Conservation (phyloP, 2,797 vertebrate genomes). For the Sebastes minor region DNA sequence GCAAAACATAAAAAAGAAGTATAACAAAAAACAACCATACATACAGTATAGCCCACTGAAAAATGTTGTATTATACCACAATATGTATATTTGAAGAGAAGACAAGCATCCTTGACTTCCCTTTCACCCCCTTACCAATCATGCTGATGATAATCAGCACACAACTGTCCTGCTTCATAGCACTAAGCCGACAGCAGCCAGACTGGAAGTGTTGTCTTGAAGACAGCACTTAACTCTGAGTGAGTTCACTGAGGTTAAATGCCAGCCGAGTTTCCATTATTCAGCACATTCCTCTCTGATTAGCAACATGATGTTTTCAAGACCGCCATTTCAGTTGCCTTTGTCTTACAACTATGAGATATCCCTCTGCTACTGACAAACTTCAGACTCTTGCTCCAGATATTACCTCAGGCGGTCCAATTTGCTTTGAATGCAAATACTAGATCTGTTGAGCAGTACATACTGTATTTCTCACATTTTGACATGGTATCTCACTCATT, state of each 20-base stretch:
- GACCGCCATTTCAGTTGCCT: neutral
- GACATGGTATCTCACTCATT: neutral
- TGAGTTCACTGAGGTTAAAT: constrained; percentile 2
- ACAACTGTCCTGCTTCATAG: neutral
- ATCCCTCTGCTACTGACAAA: neutral
- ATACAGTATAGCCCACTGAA: neutral
- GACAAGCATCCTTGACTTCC: neutral
- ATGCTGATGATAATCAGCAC: neutral
- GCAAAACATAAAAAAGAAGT: neutral
- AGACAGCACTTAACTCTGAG: constrained; percentile 2
- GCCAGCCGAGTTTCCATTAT: neutral
- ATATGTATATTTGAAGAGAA: neutral
- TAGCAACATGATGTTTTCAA: neutral
- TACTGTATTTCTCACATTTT: neutral
- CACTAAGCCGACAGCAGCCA: neutral
- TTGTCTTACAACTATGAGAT: neutral
- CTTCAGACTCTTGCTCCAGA: neutral
- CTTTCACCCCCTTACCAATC: neutral
- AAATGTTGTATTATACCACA: neutral
- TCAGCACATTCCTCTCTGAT: constrained; percentile 4
- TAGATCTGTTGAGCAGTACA: neutral
- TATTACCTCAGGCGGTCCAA: neutral
- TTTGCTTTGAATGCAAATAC: neutral
- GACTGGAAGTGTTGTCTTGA: neutral
- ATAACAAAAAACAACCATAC: neutral